Evolutionary conservation across 2,797 vertebrate genomes (phyloP), one percentile per base, ranked within the genome.

Genomic region (Sparidentex hasta): DNA sequence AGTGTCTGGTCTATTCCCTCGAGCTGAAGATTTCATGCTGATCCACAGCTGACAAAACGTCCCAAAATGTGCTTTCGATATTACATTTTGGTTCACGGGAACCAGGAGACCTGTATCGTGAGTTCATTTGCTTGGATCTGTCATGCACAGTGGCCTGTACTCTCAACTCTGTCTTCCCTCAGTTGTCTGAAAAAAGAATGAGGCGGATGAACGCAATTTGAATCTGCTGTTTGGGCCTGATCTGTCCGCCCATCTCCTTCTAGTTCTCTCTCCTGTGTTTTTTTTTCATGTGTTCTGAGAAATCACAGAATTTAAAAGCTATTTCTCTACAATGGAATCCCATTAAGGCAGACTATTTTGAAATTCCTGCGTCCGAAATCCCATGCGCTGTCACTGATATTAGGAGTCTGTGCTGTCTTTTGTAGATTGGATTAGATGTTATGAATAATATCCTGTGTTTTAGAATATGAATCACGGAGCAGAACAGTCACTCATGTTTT

Each of bases 21-120:
- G 20, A 70, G 59, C 50, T 17, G 4, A 54, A 44, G 50, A 69
- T 57, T 80, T 75, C 69, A 62, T 48, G 67, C 52, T 66, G 62
- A 66, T 57, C 65, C 20, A 66, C 63, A 82, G 63, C 79, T 83
- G 66, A 81, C 20, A 56, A 75, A 80, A 68, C 4, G 0, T 46
- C 14, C 11, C 58, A 56, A 23, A 56, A 23, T 58, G 55, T 59
- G 62, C 44, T 58, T 71, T 66, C 25, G 2, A 54, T 70, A 51
- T 48, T 16, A 20, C 13, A 44, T 57, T 57, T 66, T 29, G 33
- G 46, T 69, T 47, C 33, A 7, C 1, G 6, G 7, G 21, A 59
- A 41, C 57, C 29, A 47, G 1, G 57, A 21, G 54, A 21, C 43
- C 1, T 48, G 43, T 33, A 56, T 43, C n/a, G 23, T 56, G 9